Base-by-base conservation (phyloP, 2,797 vertebrate species). In the Graptemys geographica region DNA sequence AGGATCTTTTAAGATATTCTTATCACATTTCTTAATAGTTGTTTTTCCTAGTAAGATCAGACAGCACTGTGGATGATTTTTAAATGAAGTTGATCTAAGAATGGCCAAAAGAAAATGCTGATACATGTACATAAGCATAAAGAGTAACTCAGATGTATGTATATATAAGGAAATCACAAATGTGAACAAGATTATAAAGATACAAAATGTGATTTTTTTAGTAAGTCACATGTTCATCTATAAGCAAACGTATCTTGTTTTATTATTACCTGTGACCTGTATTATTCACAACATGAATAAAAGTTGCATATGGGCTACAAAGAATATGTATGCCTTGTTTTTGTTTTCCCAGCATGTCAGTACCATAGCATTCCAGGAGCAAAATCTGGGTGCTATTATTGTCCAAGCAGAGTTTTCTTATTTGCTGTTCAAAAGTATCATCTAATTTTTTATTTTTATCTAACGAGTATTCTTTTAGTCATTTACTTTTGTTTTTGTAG, bases 91-190 rank as follows among this genome's bases (percentile, higher is more conserved):
- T 41, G 89, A 87, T 16, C 37, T 44, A 9, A 0, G 5, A 51
- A 59, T 92, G 90, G 87, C 91, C 81, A 41, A 51, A 84, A 88
- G 51, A 80, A 92, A 95, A 72, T 33, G 33, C 33, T 47, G 81
- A 78, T 81, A 47, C 44, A n/a, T 25, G 69, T 44, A 25, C 11
- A 74, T 25, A 74, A 25, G 11, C 19, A 37, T 37, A 27, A 49
- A 47, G 27, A 49, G 28, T 28, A 49, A 78, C 44, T 78, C 33
- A 41, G 33, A 15, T 28, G 51, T 53, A 44, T 10, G 21, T 16
- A 27, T 21, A 18, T 0, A 0, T 0, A 62, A 4, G 55, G 55
- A 57, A 76, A 87, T 44, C 92, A 57, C n/a, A 6, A 0, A 0
- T 0, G 0, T 1, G 51, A 84, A 86, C 0, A 2, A 87, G 49